Conservation (phyloP, 1,140 invertebrate species). For the Sitobion miscanthi region DNA sequence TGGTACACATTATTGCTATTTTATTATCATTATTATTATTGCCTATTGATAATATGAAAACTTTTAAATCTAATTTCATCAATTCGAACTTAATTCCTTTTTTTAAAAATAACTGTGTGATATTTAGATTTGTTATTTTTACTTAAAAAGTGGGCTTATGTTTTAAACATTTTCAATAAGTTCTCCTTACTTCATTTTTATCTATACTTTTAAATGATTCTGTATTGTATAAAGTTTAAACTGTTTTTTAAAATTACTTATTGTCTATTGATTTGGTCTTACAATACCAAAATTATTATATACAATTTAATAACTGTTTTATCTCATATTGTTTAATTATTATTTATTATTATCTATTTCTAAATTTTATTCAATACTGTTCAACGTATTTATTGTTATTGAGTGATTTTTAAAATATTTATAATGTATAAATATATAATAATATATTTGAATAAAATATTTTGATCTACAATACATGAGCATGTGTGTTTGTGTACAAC, state of each 20-base stretch:
- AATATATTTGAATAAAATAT: constrained; percentile 38
- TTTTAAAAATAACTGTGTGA: neutral
- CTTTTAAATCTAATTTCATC: neutral
- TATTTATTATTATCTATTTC: constrained; percentile 37
- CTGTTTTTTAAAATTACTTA: neutral
- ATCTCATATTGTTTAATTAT: constrained; percentile 30
- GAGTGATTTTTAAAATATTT: constrained; percentile 18
- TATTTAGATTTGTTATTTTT: constrained; percentile 1
- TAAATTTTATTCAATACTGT: constrained; percentile 41
- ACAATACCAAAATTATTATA: neutral
- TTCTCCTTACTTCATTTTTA: constrained; percentile 14
- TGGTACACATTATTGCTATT: constrained; percentile 5
- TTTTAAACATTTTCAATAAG: neutral
- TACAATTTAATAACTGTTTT: neutral
- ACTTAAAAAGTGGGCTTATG: constrained; percentile 25
- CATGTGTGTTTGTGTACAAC: neutral
- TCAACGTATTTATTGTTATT: constrained; percentile 43
- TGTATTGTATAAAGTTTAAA: neutral
- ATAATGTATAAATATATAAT: constrained; percentile 22
- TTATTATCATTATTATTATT: constrained; percentile 27
- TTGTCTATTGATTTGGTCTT: neutral
- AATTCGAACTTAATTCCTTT: neutral
- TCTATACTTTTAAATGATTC: neutral
- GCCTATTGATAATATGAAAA: neutral
- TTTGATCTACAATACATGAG: constrained; percentile 24